phyloP scores from a whole-genome alignment of 2,113 vertebrate species.

The Anolis sagrei region DNA sequence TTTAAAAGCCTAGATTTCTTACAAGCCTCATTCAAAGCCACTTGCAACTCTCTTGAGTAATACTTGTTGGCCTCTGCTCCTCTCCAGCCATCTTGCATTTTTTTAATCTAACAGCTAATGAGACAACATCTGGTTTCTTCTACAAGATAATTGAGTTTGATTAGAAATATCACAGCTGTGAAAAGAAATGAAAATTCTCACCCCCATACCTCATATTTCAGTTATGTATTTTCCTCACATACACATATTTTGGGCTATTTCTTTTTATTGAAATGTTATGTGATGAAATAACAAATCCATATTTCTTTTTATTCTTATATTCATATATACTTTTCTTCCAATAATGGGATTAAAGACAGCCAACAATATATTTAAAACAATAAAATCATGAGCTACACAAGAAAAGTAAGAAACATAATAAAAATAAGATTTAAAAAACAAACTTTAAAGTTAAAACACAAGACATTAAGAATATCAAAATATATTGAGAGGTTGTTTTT shows the following conservation, averaged over 20 bases:
- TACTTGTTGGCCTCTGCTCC: conserved; percentile 3
- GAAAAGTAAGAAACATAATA: no score
- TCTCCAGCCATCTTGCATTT: conserved; percentile 15
- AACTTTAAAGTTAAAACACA: no score
- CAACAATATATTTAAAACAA: no score
- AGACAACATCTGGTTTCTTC: conserved; percentile 29
- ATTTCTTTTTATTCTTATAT: neutral
- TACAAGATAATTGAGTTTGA: conserved; percentile 14
- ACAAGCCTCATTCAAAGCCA: neutral
- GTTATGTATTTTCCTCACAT: neutral
- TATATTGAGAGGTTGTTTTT: no score
- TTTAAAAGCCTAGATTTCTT: neutral
- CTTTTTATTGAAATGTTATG: neutral
- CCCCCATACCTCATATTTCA: neutral
- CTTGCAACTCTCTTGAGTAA: conserved; percentile 2
- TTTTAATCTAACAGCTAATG: conserved; percentile 13
- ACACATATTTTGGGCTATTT: neutral
- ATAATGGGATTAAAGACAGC: no score
- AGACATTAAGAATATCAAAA: no score
- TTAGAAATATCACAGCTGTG: conserved; percentile 27
- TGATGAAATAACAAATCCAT: no score
- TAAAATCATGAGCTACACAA: no score
- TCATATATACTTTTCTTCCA: conserved; percentile 43
- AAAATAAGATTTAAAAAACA: no score
- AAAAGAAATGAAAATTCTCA: conserved; percentile 12